Evolutionary conservation across 2,113 vertebrate species (phyloP).

Genomic region (Girardinichthys multiradiatus): DNA sequence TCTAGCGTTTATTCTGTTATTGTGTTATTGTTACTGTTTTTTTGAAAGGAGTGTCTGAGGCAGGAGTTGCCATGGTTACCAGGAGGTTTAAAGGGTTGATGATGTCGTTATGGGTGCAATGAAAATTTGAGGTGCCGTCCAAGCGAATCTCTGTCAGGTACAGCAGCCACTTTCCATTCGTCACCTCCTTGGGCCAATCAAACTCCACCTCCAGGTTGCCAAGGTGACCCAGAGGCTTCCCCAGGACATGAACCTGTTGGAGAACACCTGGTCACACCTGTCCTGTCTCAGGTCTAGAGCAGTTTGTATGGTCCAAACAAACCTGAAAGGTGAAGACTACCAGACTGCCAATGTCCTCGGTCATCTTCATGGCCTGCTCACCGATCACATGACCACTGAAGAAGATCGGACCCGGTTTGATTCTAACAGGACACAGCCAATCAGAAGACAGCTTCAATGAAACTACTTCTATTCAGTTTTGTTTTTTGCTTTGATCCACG

Average conservation of each 20-base stretch:
- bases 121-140: slow-evolving; percentile 64
- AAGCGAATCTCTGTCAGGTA: slow-evolving; percentile 86
- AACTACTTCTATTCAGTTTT: no score
- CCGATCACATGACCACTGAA: slow-evolving; percentile 89
- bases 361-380: slow-evolving; percentile 85
- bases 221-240: slow-evolving; percentile 77
- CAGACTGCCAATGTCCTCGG: slow-evolving; percentile 86
- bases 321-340: slow-evolving; percentile 63
- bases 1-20: background rate
- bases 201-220: slow-evolving; percentile 86
- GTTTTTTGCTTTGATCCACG: background rate
- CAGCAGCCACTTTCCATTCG: slow-evolving; percentile 91
- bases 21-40: no score
- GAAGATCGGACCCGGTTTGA: slow-evolving; percentile 46
- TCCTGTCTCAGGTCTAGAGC: background rate
- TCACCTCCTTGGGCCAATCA: slow-evolving; percentile 87
- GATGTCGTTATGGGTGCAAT: slow-evolving; percentile 80
- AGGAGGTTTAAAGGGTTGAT: slow-evolving; percentile 80
- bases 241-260: slow-evolving; percentile 80
- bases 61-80: slow-evolving; percentile 32
- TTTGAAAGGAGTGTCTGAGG: background rate
- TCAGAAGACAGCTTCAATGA: background rate
- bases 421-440: slow-evolving; percentile 30
- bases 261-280: slow-evolving; percentile 1
- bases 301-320: background rate